Conservation (phyloP, 1,140 invertebrate species). For the Rhopalosiphum maidis region DNA sequence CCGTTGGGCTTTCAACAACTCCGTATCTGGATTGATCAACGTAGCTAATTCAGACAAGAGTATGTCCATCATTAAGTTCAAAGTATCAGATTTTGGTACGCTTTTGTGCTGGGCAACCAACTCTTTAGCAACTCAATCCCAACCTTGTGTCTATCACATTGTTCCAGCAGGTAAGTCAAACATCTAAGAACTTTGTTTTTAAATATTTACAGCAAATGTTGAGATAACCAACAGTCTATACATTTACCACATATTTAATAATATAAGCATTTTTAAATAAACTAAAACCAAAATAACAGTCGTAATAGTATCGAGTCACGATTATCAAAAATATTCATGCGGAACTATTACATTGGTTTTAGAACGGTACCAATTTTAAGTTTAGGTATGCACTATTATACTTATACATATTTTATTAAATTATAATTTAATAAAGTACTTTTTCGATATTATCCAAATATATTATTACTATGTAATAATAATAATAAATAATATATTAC, state of each 20-base stretch:
- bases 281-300: not conserved
- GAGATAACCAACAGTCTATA: not conserved
- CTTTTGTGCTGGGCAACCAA: constrained; percentile 69
- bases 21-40: constrained; percentile 64
- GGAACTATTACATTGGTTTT: not conserved
- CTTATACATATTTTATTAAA: not conserved
- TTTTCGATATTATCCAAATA: no score
- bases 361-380: not conserved
- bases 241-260: not conserved
- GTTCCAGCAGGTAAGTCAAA: constrained; percentile 65
- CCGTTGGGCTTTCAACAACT: constrained; percentile 71
- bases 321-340: not conserved
- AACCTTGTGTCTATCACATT: constrained; percentile 68
- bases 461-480: no score
- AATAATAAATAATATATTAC: no score
- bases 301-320: not conserved
- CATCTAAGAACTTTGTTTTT: not conserved
- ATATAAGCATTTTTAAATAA: not conserved
- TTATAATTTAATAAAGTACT: not conserved
- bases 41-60: constrained; percentile 61
- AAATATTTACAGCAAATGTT: not conserved
- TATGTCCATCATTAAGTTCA: not conserved
- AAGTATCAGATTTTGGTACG: constrained; percentile 66
- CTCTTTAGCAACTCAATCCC: constrained; percentile 65
- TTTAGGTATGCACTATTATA: not conserved